Percentiles rank a stretch among this genome's conserved stretches.
These are phyloP conservation scores for Crotalus helleri DNA, from an alignment of 2,113 vertebrate species.

Conservation along the genomic window DNA sequence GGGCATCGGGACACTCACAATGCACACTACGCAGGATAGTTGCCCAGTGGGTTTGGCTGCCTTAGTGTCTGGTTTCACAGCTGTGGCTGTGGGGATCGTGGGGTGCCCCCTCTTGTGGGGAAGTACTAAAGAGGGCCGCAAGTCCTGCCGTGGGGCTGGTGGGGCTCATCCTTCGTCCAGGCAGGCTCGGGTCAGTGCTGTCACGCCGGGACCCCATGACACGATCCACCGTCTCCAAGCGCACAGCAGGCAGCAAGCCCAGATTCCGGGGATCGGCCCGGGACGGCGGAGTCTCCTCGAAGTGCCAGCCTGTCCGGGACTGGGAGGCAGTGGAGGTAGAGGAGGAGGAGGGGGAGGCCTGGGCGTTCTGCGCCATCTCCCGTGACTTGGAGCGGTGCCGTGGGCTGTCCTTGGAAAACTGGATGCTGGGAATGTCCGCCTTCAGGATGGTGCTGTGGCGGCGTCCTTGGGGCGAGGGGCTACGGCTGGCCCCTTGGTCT, in stretches of 20 bases:
- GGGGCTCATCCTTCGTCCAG: slow-evolving; percentile 33
- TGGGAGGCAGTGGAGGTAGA: slow-evolving; percentile 7
- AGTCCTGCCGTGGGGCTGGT: slow-evolving; percentile 19
- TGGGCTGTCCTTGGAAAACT: slow-evolving; percentile 52
- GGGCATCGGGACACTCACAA: slow-evolving; percentile 32
- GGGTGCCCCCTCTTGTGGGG: slow-evolving; percentile 37
- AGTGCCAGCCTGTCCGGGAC: slow-evolving; percentile 35
- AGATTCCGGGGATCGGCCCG: slow-evolving; percentile 64
- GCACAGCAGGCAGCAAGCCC: slow-evolving; percentile 65
- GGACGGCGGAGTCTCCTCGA: slow-evolving; percentile 48
- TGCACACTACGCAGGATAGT: fast-evolving
- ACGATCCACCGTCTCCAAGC: slow-evolving; percentile 64
- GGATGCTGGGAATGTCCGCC: slow-evolving; percentile 71
- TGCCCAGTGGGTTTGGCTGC: background rate
- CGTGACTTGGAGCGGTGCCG: slow-evolving; percentile 38
- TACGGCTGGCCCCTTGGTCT: slow-evolving; percentile 73
- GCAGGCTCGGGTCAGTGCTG: background rate
- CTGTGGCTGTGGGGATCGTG: slow-evolving; percentile 20
- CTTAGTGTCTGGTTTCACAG: slow-evolving; percentile 26
- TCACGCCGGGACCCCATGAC: slow-evolving; percentile 41
- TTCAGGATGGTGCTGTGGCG: slow-evolving; percentile 41
- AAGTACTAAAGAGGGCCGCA: background rate
- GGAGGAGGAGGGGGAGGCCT: background rate
- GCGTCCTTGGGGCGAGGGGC: slow-evolving; percentile 78
- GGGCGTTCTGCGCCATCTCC: slow-evolving; percentile 38